Evolutionary conservation across 2,888 invertebrate species (phyloP).

Genomic region (Pammene fasciana): DNA sequence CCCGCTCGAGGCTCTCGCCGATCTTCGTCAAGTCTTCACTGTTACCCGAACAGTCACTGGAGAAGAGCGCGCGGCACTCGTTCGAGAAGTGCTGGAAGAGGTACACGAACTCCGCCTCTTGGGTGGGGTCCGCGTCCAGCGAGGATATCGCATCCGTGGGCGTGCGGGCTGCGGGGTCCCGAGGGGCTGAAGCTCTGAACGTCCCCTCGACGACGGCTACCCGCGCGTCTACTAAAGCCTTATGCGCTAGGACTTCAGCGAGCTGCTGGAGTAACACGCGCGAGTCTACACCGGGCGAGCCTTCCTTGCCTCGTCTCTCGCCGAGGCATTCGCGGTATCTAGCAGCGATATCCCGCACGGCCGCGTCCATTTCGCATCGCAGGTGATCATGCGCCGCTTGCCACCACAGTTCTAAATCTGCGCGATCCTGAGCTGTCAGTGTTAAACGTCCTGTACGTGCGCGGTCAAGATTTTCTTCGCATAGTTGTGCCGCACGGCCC

Average conservation of each 20-base stretch:
- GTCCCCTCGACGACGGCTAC: slow-evolving; percentile 87
- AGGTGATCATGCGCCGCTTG: slow-evolving; percentile 88
- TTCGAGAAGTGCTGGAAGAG: slow-evolving; percentile 85
- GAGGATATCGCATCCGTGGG: slow-evolving; percentile 67
- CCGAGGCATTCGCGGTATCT: slow-evolving; percentile 86
- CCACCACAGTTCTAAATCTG: slow-evolving; percentile 89
- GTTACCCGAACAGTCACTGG: slow-evolving; percentile 82
- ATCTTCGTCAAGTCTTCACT: slow-evolving; percentile 83
- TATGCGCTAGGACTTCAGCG: slow-evolving; percentile 88
- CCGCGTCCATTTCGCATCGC: slow-evolving; percentile 88
- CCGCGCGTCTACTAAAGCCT: slow-evolving; percentile 89
- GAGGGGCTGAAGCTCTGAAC: slow-evolving; percentile 65
- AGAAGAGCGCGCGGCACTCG: slow-evolving; percentile 85
- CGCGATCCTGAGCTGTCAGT: slow-evolving; percentile 86
- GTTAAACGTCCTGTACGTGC: slow-evolving; percentile 84
- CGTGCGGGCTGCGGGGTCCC: slow-evolving; percentile 51
- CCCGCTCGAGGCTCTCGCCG: slow-evolving; percentile 80
- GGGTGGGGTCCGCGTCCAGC: slow-evolving; percentile 82
- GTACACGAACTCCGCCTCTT: slow-evolving; percentile 87
- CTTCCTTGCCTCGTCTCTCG: slow-evolving; percentile 49
- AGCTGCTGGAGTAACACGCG: slow-evolving; percentile 82
- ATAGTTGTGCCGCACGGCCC: slow-evolving; percentile 86
- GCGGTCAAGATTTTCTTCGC: slow-evolving; percentile 84
- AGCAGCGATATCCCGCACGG: slow-evolving; percentile 86
- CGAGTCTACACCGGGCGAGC: slow-evolving; percentile 68